Base-by-base conservation (phyloP, 2,113 vertebrate genomes). In the Hyperopisus bebe region DNA sequence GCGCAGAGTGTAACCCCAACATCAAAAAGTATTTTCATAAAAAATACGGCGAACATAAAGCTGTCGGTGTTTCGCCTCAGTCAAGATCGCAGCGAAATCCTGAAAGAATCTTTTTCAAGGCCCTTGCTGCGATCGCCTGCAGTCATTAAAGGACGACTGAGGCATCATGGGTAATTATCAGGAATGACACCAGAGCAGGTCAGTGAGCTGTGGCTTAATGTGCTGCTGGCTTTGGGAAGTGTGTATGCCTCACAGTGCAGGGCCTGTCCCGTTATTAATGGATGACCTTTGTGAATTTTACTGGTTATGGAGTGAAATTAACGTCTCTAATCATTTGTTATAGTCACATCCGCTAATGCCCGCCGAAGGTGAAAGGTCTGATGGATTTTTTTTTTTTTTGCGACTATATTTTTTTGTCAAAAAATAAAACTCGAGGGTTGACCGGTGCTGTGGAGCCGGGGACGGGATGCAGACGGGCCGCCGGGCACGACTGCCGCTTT, bases 251-350 rank as follows among this genome's bases (percentile, higher is more conserved):
- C 91, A 66, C 91, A 90, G 89, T 89, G 87, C 91, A 88, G 66
- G 62, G 77, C 86, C 90, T 92, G 62, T 85, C 91, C 91, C 85
- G 88, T 93, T 93, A 93, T 93, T 92, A 93, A 93, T 93, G 93
- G 90, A 92, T 93, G 92, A 93, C 93, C 91, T 93, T 93, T 93
- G 90, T 90, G 90, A 92, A 87, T 85, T 92, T 93, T 90, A 92
- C 90, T 91, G 91, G 91, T 92, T 91, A 92, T 86, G 1, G 87
- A 92, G 91, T 88, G 85, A 90, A 92, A 93, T 93, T 92, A 92
- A 92, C 88, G 91, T 89, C 92, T 90, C 82, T 21, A 13, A 89
- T 93, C 92, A 91, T 93, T 93, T 93, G 93, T 93, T 92, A 92
- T 58, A 89, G 92, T 92, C 91, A 92, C 84, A 44, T 86, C 90